A percentile compares a stretch with the other conserved stretches of the same genome.
Evolutionary conservation across 2,113 vertebrate genomes (phyloP).

Genomic region (Pituophis catenifer): DNA sequence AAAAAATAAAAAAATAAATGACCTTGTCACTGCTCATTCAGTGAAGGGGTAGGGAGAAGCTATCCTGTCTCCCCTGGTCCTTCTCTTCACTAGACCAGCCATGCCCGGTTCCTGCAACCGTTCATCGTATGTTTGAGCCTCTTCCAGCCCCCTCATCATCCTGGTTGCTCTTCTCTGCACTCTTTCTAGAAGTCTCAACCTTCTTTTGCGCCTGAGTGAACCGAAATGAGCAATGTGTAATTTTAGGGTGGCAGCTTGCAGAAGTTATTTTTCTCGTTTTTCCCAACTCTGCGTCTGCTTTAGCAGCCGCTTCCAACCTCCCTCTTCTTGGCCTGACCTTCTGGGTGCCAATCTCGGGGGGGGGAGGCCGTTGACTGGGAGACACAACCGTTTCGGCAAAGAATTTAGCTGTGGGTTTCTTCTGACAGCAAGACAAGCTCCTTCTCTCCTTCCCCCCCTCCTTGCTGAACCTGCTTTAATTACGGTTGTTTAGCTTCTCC

Average conservation of each 20-base stretch:
- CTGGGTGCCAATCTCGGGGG: neutral
- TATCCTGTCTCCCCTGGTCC: no score
- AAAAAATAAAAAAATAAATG: no score
- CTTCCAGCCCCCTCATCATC: no score
- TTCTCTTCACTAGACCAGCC: no score
- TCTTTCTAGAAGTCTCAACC: no score
- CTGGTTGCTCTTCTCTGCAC: no score
- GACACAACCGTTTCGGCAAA: neutral
- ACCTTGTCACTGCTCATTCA: no score
- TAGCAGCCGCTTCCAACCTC: neutral
- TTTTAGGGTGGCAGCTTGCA: neutral
- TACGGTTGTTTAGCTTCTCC: constrained; percentile 31
- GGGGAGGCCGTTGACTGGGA: neutral
- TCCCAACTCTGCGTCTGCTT: neutral
- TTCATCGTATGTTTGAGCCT: no score
- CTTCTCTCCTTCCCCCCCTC: neutral
- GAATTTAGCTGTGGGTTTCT: neutral
- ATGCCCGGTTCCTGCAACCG: no score
- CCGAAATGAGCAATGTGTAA: neutral
- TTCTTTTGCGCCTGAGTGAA: no score
- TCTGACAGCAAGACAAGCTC: neutral
- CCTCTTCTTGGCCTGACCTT: neutral
- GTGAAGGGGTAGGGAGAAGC: no score
- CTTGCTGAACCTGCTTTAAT: neutral
- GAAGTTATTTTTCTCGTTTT: neutral